Evolutionary conservation across 2,888 invertebrate species (phyloP), one percentile per base, ranked within the genome.

Genomic region (Cataglyphis rosenhaueri): DNA sequence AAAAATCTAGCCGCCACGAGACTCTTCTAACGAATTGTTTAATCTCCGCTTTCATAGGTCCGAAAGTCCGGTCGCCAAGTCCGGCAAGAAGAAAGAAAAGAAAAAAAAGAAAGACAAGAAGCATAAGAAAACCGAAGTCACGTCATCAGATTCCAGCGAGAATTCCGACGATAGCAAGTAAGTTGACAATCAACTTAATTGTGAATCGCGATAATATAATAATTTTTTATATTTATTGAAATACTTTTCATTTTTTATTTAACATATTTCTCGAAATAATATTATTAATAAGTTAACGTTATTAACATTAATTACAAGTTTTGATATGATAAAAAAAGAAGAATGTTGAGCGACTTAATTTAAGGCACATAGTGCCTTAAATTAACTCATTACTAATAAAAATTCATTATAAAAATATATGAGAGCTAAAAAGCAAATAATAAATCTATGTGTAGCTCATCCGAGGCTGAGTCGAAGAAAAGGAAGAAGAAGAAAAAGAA

Each of bases 401-500:
- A 32, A 44, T 57, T 78, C 15, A 32, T 59, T 68, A 21, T 32
- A 21, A 66, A 41, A 12, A 41, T 12, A 9, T 41, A 12, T 3
- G 0, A 64, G 18, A 64, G 0, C 29, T 32, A 5, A 0, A 21
- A 52, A 74, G 25, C 61, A 44, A 44, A 29, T 76, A 75, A 66
- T 83, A 74, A 65, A 59, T 84, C 76, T 75, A 10, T 85, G 41
- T 94, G 2, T 95, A 97, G 97, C 92, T 96, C 96, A 64, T 97
- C 97, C 74, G 96, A 96, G 92, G 97, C 97, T 88, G 97, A 97
- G 92, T 95, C 96, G 38, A 97, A 97, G 94, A 97, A 96, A 92
- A 95, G 96, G 86, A 97, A 97, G 95, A 97, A 97, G 95, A 97
- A 96, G 86, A 97, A 97, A 95, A 97, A 97, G 96, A 97, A 97